Evolutionary conservation across 2,113 vertebrate genomes (phyloP).

Genomic region (Trinectes maculatus): DNA sequence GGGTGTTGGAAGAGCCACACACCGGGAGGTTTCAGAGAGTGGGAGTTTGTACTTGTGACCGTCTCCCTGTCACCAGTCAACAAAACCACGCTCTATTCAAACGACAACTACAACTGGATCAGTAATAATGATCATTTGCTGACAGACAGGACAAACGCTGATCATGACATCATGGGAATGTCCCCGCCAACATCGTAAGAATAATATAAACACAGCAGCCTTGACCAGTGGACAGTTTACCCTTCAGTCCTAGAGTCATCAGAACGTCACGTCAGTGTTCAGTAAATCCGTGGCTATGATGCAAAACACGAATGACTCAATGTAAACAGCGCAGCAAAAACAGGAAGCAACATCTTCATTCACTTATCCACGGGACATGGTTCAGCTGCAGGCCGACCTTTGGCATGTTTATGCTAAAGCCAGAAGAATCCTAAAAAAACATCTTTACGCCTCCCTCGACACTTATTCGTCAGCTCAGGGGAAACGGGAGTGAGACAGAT

Average conservation of each 20-base stretch:
- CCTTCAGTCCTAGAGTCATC: background rate
- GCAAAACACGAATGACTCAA: slow-evolving; percentile 32
- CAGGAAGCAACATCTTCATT: slow-evolving; percentile 49
- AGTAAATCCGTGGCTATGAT: background rate
- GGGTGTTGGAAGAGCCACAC: slow-evolving; percentile 32
- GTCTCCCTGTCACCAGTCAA: slow-evolving; percentile 43
- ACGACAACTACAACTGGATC: slow-evolving; percentile 2
- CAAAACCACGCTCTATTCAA: slow-evolving; percentile 10
- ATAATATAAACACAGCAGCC: background rate
- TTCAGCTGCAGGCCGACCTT: slow-evolving; percentile 21
- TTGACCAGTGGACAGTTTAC: background rate
- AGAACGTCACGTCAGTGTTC: slow-evolving; percentile 8
- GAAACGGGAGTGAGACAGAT: slow-evolving; percentile 5
- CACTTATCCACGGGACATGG: background rate
- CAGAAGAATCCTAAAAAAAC: slow-evolving; percentile 4
- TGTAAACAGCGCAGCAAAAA: slow-evolving; percentile 26
- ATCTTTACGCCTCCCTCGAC: slow-evolving; percentile 1
- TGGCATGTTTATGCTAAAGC: slow-evolving; percentile 42
- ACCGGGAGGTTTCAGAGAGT: slow-evolving; percentile 35
- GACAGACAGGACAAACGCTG: background rate
- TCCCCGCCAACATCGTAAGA: slow-evolving; percentile 13
- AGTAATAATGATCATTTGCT: slow-evolving; percentile 22
- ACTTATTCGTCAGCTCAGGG: background rate
- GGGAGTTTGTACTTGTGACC: slow-evolving; percentile 47
- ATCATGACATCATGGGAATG: background rate